Evolutionary conservation across 2,113 vertebrate species (phyloP).

Genomic region (Psittacula cyanocephala): DNA sequence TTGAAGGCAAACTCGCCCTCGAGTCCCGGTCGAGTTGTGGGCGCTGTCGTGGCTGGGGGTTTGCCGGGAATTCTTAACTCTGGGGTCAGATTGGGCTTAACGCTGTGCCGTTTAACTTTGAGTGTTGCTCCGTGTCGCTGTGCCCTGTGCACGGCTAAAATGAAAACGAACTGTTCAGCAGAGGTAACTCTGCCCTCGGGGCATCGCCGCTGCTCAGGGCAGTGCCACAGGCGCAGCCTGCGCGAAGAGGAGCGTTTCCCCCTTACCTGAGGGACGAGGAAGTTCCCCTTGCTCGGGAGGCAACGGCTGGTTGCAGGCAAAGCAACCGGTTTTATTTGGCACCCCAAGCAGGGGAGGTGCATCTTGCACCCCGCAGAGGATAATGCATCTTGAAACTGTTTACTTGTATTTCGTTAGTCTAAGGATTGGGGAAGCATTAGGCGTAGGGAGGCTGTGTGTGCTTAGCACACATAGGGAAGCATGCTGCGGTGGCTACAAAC

Average conservation of each 20-base stretch:
- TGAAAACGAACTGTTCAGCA: fast-evolving
- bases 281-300: neutral
- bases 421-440: neutral
- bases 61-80: neutral
- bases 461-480: neutral
- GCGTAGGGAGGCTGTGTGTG: neutral
- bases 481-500: neutral
- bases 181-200: neutral
- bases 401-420: neutral
- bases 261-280: fast-evolving
- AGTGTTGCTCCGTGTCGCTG: neutral
- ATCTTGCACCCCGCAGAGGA: neutral
- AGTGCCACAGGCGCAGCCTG: fast-evolving
- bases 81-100: neutral
- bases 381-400: neutral
- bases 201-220: neutral
- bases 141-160: fast-evolving
- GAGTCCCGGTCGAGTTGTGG: neutral
- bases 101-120: neutral
- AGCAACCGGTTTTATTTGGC: neutral
- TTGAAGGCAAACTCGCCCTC: neutral
- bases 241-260: fast-evolving
- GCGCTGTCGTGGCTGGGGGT: neutral
- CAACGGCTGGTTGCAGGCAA: neutral
- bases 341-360: neutral